Conservation (phyloP, 2,113 vertebrate species). For the Oncorhynchus masou region DNA sequence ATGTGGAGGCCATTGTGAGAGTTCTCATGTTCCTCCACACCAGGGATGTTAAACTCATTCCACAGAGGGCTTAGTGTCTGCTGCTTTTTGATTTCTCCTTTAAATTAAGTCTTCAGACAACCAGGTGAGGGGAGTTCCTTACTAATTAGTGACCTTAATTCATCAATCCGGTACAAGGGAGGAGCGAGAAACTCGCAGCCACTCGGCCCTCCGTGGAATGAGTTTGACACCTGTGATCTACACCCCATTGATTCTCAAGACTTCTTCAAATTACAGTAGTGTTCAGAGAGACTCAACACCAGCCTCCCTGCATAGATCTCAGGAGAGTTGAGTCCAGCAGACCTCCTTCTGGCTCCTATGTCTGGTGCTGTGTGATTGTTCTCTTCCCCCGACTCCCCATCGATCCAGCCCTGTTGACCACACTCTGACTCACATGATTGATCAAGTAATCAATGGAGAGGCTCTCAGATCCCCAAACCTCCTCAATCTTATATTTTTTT, state of each 20-base stretch:
- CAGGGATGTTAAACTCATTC: too few species aligned
- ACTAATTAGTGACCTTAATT: too few species aligned
- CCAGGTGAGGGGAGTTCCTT: too few species aligned
- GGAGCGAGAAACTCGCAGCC: too few species aligned
- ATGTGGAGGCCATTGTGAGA: not conserved
- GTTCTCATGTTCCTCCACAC: slow-evolving; percentile 4
- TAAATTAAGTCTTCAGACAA: too few species aligned
- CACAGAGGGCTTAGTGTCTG: too few species aligned
- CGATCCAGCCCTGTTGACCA: slow-evolving; percentile 41
- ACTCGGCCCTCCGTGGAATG: too few species aligned
- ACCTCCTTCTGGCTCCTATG: slow-evolving; percentile 10
- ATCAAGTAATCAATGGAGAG: slow-evolving; percentile 56
- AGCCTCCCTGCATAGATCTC: slow-evolving; percentile 31
- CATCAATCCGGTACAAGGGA: too few species aligned
- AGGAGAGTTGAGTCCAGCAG: slow-evolving; percentile 34
- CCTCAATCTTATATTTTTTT: not conserved
- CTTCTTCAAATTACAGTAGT: slow-evolving; percentile 2
- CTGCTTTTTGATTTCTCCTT: too few species aligned
- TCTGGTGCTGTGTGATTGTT: slow-evolving; percentile 43
- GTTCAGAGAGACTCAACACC: slow-evolving; percentile 31
- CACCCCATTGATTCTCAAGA: slow-evolving; percentile 42
- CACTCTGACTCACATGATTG: slow-evolving; percentile 60
- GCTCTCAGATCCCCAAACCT: slow-evolving; percentile 28
- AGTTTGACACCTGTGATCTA: slow-evolving; percentile 32
- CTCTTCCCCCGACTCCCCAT: slow-evolving; percentile 48